Evolutionary conservation across 1,140 invertebrate species (phyloP), one percentile per base, ranked within the genome.

Genomic region (Eueides isabella): DNA sequence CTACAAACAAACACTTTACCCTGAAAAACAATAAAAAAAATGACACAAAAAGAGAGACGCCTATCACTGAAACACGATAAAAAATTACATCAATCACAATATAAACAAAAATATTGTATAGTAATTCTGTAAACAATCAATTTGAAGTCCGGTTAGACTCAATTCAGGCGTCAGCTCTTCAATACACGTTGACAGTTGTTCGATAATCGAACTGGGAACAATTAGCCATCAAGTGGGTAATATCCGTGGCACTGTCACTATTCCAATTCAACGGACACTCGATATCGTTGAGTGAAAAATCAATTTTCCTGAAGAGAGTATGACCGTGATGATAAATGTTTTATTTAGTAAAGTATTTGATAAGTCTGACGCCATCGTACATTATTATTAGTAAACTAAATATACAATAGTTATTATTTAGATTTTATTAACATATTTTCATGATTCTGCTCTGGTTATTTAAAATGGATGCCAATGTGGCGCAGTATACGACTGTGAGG

Each of bases 171-270:
- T 67, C 38, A 69, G 73, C 71, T 64, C 67, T 75, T 75, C 77
- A 79, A 80, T 80, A 78, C 74, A 80, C 72, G 81, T 76, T 88
- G 88, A 89, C 87, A 89, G 83, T 85, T 89, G 86, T 87, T 84
- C 85, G 86, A 90, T 92, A 90, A 90, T 90, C 87, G 88, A 87
- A 88, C 88, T 79, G 85, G 83, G 89, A 85, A 91, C 88, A 90
- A 89, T 92, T 90, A 87, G 82, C 84, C 81, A 78, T 84, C 80
- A 86, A 92, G 90, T 90, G 90, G 87, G 85, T 87, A 89, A 90
- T 90, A 90, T 90, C 85, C 83, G 81, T 79, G 85, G 67, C 79
- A 78, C 76, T 89, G 89, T 89, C 85, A 89, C 80, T 78, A 85
- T 85, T 83, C 76, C 79, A 78, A 82, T 76, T 81, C 38, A 65